These are phyloP conservation scores for Nemoura dubitans DNA, from an alignment of 2,888 invertebrate genomes.

Conservation along the genomic window DNA sequence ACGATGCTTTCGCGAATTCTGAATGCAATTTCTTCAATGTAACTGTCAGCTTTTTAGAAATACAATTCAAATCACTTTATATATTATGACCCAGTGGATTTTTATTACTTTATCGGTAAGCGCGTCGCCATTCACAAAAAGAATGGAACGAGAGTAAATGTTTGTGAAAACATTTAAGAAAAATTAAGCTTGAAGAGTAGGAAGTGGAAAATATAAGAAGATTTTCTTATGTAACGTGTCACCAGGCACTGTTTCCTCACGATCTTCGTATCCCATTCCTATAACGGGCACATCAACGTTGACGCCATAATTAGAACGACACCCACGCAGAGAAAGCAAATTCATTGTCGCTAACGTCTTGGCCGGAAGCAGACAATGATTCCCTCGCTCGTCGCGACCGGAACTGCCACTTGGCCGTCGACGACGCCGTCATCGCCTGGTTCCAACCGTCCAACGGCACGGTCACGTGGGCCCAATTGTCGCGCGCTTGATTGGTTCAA, in stretches of 20 bases:
- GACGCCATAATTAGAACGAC: not conserved
- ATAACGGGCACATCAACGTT: too few relatives aligned
- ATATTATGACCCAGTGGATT: not conserved
- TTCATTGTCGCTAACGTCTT: not conserved
- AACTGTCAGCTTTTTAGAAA: not conserved
- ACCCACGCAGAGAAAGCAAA: not conserved
- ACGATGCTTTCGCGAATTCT: not conserved
- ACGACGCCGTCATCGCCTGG: not conserved
- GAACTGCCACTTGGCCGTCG: not conserved
- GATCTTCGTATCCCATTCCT: too few relatives aligned
- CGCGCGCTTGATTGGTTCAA: not conserved
- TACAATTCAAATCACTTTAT: not conserved
- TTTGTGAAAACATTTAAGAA: too few relatives aligned
- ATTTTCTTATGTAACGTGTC: too few relatives aligned
- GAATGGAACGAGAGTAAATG: too few relatives aligned
- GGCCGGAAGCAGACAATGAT: not conserved
- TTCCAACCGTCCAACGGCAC: not conserved
- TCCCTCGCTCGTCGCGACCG: not conserved
- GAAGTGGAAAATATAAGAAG: too few relatives aligned
- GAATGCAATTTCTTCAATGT: not conserved
- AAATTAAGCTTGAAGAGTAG: too few relatives aligned
- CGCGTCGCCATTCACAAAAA: not conserved
- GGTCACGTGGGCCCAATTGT: not conserved
- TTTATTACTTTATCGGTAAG: not conserved
- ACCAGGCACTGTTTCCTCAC: too few relatives aligned